Base-by-base conservation (phyloP, 30 jellyfish, hydroid and myxozoan species). In the Pseudorhiza aurosa region DNA sequence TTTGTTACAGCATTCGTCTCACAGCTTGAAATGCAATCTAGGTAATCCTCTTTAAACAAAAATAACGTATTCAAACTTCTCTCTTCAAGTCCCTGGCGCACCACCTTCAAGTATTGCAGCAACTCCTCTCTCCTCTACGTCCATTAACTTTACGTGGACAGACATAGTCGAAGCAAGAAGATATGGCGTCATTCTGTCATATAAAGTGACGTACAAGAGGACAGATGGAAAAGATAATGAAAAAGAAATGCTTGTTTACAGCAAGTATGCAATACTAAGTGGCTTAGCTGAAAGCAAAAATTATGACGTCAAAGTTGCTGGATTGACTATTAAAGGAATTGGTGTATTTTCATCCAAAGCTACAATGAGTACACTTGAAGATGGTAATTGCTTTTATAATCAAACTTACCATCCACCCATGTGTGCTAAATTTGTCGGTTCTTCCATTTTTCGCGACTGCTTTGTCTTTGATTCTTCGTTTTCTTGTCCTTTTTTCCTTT, bases 301-400 rank as follows among this genome's bases (percentile, higher is more conserved):
- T 19, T 76, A 76, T 43, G 88, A 76, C 45, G 31, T 74, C 2
- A 2, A 15, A 1, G 87, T 74, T 55, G 87, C 85, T 47, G 87
- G 87, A 3, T 30, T 74, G 63, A 74, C 87, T 11, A 26, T 26
- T 14, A 74, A 74, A 55, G 87, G 87, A 12, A 49, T 74, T 25
- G 87, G 87, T 0, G 43, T 36, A 37, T 74, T 53, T 39, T 26
- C 87, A 8, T 37, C 65, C 7, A 30, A n/a, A 27, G 26, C 8
- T 6, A 25, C 11, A 9, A 6, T 9, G 68, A 2, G 46, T 46
- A 76, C 88, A 7, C 18, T 11, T 0, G 70, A 76, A 44, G 57
- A 27, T 30, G 71, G 88, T 76, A 44, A 39, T 77, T 33, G 19
- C 19, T 32, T 25, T 15, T 36, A n/a, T n/a, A n/a, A n/a, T n/a